Percentiles rank a stretch among this genome's conserved stretches.
Evolutionary conservation across 2,797 vertebrate genomes (phyloP).

Genomic region (Syndactyla subalaris): DNA sequence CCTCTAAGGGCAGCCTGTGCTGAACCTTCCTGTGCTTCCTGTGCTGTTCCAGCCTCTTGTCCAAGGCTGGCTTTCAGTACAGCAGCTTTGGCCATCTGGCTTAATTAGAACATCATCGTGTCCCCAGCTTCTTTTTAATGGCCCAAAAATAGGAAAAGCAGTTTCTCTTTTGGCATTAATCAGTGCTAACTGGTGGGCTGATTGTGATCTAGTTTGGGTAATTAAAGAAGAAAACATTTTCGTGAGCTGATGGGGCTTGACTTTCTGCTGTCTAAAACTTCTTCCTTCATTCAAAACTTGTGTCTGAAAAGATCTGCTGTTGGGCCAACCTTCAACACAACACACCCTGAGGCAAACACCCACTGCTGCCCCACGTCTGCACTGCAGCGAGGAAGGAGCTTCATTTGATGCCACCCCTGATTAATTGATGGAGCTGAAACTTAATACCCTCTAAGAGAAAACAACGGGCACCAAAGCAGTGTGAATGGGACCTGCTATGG

Average conservation of each 20-base stretch:
- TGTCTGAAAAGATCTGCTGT: neutral
- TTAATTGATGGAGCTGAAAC: neutral
- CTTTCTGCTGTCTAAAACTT: neutral
- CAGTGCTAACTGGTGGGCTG: neutral
- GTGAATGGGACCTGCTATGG: neutral
- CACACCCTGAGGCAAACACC: neutral
- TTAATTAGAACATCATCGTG: neutral
- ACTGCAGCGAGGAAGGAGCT: neutral
- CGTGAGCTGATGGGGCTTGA: neutral
- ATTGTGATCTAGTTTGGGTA: slow-evolving; percentile 2
- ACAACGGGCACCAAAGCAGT: neutral
- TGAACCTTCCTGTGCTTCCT: neutral
- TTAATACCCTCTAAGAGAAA: neutral
- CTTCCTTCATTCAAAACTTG: neutral
- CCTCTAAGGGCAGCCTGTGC: neutral
- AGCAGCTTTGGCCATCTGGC: slow-evolving; percentile 39
- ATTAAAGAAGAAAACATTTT: slow-evolving; percentile 26
- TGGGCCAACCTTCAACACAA: neutral
- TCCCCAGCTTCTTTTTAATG: neutral
- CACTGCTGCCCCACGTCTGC: neutral
- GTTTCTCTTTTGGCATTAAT: neutral
- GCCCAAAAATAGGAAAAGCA: slow-evolving; percentile 25
- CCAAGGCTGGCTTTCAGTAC: neutral
- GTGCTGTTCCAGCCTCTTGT: neutral
- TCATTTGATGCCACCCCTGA: neutral